Base-by-base conservation (phyloP, 2,797 vertebrate species). In the Characodon lateralis region DNA sequence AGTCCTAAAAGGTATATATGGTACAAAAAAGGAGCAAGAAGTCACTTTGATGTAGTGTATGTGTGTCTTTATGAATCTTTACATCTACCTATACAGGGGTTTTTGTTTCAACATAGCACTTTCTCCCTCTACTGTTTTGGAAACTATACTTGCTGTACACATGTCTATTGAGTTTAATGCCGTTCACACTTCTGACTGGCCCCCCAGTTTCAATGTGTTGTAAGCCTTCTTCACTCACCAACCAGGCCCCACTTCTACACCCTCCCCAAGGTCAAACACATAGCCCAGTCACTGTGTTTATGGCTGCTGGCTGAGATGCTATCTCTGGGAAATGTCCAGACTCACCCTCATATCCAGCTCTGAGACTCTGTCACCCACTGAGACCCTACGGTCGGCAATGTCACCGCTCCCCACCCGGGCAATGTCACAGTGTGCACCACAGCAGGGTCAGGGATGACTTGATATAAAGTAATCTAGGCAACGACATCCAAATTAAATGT, bases 401-500 rank as follows among this genome's bases (percentile, higher is more conserved):
- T 91, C 93, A 93, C 90, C 91, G 86, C 85, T 89, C 90, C 85
- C 89, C 91, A 92, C 87, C 80, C 87, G 81, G 92, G 89, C 93
- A 90, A 88, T 90, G 92, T 92, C 90, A 93, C 92, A 92, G 90
- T 56, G 84, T 85, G 84, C 86, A 77, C 84, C 91, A 83, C 81
- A 80, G 82, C 77, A 81, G 88, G 92, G 93, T 94, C 92, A 91
- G 92, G 86, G 92, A 92, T 94, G 95, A 93, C 93, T 95, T 93
- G 93, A 95, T 95, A 93, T 93, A 93, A 95, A 94, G 90, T 89
- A 92, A 94, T 95, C 92, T 93, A 93, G 91, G 94, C 94, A 93
- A 92, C 93, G 89, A 88, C 91, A 91, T 93, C 91, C 89, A 93
- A 94, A 95, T 95, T 93, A 93, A 95, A 95, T 93, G 93, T 93